These are phyloP conservation scores for Leptodirus hochenwartii DNA, from an alignment of 2,888 invertebrate genomes.

Conservation along the genomic window DNA sequence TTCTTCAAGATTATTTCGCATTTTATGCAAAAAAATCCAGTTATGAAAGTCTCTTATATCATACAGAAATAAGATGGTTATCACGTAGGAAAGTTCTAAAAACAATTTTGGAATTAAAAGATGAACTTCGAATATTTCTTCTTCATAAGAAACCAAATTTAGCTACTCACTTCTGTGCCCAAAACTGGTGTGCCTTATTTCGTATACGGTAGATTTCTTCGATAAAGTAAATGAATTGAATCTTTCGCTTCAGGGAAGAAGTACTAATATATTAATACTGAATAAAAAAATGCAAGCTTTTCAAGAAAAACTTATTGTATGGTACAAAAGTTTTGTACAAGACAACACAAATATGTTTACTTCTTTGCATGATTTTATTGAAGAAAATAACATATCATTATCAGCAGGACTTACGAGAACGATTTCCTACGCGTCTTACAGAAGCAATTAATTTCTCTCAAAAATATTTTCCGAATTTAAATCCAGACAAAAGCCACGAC, in stretches of 20 bases:
- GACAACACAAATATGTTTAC: background rate
- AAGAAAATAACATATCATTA: constrained; percentile 1
- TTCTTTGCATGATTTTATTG: constrained; percentile 2
- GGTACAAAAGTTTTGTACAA: constrained; percentile 1
- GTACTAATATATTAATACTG: constrained; percentile 1
- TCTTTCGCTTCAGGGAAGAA: constrained; percentile 2
- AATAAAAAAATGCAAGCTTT: constrained; percentile 2
- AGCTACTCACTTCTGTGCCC: too few species aligned
- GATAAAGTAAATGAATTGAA: constrained; percentile 2
- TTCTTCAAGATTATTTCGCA: background rate
- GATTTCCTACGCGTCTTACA: background rate
- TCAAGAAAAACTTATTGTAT: background rate
- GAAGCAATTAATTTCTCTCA: constrained; percentile 1
- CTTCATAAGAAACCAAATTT: too few species aligned
- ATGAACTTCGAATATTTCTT: constrained; percentile 1
- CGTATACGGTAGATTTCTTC: constrained; percentile 1
- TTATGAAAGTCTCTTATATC: background rate
- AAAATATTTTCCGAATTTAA: constrained; percentile 5
- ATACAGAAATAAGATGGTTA: constrained; percentile 2
- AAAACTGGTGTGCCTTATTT: constrained; percentile 1
- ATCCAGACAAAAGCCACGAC: constrained; percentile 2
- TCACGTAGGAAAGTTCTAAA: constrained; percentile 1
- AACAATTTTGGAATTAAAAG: constrained; percentile 1
- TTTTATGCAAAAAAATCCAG: constrained; percentile 2
- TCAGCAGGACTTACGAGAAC: background rate